These are phyloP conservation scores for Aradus depressus DNA, from an alignment of 2,888 invertebrate species.

Conservation along the genomic window DNA sequence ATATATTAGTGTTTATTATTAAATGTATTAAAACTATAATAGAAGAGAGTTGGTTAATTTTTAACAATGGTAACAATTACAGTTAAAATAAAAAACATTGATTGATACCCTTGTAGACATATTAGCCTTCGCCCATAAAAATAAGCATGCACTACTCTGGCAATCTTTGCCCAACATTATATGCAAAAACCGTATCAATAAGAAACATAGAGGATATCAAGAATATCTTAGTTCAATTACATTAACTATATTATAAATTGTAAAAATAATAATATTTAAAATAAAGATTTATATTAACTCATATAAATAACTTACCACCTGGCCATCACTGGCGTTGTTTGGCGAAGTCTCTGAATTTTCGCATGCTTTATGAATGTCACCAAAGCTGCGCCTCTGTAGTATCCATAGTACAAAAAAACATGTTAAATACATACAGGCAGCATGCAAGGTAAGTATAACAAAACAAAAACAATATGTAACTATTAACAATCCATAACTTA, in stretches of 20 bases:
- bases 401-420: slow-evolving; percentile 29
- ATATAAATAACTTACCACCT: slow-evolving; percentile 26
- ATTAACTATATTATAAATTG: not conserved
- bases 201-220: not conserved
- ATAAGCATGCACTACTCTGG: no score
- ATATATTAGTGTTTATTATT: no score
- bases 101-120: no score
- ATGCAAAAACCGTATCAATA: slow-evolving; percentile 1
- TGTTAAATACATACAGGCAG: slow-evolving; percentile 19
- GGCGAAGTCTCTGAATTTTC: slow-evolving; percentile 29
- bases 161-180: slow-evolving; percentile 3
- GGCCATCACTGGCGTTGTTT: slow-evolving; percentile 18
- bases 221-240: not conserved
- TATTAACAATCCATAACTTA: not conserved
- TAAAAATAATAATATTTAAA: not conserved
- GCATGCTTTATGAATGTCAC: slow-evolving; percentile 44
- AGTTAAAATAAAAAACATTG: no score
- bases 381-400: slow-evolving; percentile 49
- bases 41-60: no score
- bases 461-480: slow-evolving; percentile 4
- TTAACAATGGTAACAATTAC: no score
- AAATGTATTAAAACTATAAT: no score
- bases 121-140: no score
- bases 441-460: slow-evolving; percentile 13
- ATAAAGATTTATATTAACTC: not conserved